Base-by-base conservation (phyloP, 2,797 vertebrate species). In the Sciurus carolinensis region DNA sequence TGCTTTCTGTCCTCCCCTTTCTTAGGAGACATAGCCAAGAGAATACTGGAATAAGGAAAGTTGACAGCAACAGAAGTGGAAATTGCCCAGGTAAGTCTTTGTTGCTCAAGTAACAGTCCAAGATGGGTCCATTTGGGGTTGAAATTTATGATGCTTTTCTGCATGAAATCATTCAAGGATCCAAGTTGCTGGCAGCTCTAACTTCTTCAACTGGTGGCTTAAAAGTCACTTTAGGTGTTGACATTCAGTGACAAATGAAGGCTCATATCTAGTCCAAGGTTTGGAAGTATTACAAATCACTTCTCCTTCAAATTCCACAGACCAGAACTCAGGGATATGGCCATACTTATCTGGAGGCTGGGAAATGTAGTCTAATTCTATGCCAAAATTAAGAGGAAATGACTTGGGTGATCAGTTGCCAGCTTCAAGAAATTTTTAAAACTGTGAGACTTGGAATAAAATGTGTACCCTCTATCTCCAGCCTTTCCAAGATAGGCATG, bases 401-500 rank as follows among this genome's bases (percentile, higher is more conserved):
- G 7, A 4, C 62, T 77, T 67, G 30, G 12, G 7, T 81, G n/a
- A 57, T 90, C 36, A 44, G 9, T 72, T 79, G 42, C 64, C 50
- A 96, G 84, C n/a, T 62, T 94, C 52, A 62, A 84, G 83, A 91
- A 87, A 94, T 50, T 64, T 86, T 5, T 28, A 90, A 87, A 89
- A 90, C 15, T 79, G 18, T 47, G 57, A 87, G 10, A 67, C 66
- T 87, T 86, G 8, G 20, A 91, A 24, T 47, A 47, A 95, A 66
- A 73, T 52, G 57, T 87, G 18, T 73, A 39, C 24, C 24, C 3
- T 18, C 10, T 66, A 1, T 79, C 54, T 36, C 57, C 18, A 90
- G 30, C 18, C 18, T 13, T 93, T 20, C 50, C 17, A 28, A 94
- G 47, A 80, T 1, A 73, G 36, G 33, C 28, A 33, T 6, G 2